Conservation (phyloP, 2,113 vertebrate genomes). For the Peromyscus maniculatus region DNA sequence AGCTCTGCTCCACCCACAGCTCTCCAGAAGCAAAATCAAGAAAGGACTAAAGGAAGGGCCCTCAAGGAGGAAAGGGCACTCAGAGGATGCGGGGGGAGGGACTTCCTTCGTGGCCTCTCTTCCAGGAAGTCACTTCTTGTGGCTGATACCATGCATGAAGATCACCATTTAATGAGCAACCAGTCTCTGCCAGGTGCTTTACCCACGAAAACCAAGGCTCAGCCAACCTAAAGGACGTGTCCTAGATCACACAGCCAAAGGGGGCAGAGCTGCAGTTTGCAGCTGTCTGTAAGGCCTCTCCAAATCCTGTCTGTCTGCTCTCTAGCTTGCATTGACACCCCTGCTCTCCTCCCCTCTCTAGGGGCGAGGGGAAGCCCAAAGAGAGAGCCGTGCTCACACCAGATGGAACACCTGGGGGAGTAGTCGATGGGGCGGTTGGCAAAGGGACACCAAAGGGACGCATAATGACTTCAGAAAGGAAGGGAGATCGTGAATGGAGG, state of each 20-base stretch:
- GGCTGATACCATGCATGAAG: neutral
- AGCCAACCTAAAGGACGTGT: neutral
- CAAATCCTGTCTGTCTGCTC: neutral
- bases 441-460: neutral
- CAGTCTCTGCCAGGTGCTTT: neutral
- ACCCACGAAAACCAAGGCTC: neutral
- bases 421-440: neutral
- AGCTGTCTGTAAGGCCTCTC: constrained; percentile 15
- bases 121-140: neutral
- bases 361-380: neutral
- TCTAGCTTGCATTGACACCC: neutral
- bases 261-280: neutral
- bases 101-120: neutral
- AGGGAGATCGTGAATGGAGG: neutral
- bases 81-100: neutral
- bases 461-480: rapidly evolving
- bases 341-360: neutral
- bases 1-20: neutral
- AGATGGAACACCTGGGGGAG: neutral
- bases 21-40: constrained; percentile 11
- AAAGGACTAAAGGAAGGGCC: neutral
- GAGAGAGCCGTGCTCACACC: neutral
- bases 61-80: neutral
- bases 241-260: neutral
- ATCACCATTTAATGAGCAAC: neutral